Base-by-base conservation (phyloP, 2,888 invertebrate species). In the Drosophila lutescens region DNA sequence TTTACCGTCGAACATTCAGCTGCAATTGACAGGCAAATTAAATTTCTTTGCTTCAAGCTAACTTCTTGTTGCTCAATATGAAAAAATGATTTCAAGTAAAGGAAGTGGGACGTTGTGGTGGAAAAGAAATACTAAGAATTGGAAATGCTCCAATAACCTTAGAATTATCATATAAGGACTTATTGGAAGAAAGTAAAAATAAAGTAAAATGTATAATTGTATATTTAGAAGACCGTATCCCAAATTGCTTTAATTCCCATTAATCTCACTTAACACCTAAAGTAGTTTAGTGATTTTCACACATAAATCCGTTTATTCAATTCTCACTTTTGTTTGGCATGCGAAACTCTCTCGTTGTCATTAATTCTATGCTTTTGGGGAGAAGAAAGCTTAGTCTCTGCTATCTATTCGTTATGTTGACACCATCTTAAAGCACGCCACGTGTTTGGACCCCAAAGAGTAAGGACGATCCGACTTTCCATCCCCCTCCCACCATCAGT, bases 401-500 rank as follows among this genome's bases (percentile, higher is more conserved):
- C n/a, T 13, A 56, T 59, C n/a, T 41, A 30, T 41, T 32, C 23
- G 36, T 36, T 60, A 9, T 10, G 56, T 26, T 60, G 55, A 55
- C 56, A 44, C 34, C 36, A 56, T 46, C 20, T 38, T 20, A 10
- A 34, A 47, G 47, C 47, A 34, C 15, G 36, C 13, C 46, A 49
- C 62, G 59, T 49, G 59, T 49, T 34, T 30, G 23, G 38, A 38
- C 59, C 40, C 40, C 58, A 46, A 13, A 13, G 58, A 46, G 30
- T 13, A 15, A n/a, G 5, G 15, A 30, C 2, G 17, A 59, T 38
- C 46, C 32, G 20, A 4, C 13, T 15, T 15, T 26, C 44, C 13
- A n/a, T 13, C 55, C 30, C 23, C 7, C 34, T 10, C 23, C 49
- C 15, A 38, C 36, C 51, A 53, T 79, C 43, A 65, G 55, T 73